phyloP scores from a whole-genome alignment of 2,797 vertebrate genomes.

The Pseudochaenichthys georgianus region DNA sequence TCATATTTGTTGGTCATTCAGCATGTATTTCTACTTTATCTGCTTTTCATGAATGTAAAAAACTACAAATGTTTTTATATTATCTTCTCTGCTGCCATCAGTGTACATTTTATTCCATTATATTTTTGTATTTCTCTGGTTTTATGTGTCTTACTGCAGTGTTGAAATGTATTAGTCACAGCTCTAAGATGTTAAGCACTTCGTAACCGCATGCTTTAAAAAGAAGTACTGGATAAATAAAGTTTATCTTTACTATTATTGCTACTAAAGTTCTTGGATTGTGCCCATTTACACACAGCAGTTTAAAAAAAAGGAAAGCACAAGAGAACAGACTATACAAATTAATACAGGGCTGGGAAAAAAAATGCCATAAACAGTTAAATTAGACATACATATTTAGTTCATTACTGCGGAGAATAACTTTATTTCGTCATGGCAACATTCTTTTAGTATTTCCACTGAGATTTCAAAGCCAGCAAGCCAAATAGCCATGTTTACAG shows the following conservation, averaged over 20 bases:
- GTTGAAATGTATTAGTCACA: neutral
- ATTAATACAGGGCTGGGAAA: neutral
- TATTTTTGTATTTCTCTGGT: neutral
- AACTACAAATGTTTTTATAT: neutral
- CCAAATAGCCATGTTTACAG: neutral
- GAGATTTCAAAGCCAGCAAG: neutral
- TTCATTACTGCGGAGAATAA: constrained; percentile 4
- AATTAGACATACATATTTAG: neutral
- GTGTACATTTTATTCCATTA: neutral
- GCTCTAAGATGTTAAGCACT: neutral
- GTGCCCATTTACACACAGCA: neutral
- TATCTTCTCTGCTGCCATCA: neutral
- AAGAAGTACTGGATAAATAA: constrained; percentile 3
- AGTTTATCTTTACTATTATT: neutral
- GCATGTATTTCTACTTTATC: constrained; percentile 28
- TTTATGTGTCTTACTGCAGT: neutral
- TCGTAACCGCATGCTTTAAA: neutral
- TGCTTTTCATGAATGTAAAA: constrained; percentile 2
- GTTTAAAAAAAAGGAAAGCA: neutral
- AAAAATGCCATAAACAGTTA: neutral
- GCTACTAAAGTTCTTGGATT: neutral
- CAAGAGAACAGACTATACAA: neutral
- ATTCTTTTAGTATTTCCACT: neutral
- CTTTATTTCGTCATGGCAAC: neutral
- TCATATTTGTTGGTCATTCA: constrained; percentile 22